Conservation (phyloP, 2,113 vertebrate genomes). For the Tyto alba region DNA sequence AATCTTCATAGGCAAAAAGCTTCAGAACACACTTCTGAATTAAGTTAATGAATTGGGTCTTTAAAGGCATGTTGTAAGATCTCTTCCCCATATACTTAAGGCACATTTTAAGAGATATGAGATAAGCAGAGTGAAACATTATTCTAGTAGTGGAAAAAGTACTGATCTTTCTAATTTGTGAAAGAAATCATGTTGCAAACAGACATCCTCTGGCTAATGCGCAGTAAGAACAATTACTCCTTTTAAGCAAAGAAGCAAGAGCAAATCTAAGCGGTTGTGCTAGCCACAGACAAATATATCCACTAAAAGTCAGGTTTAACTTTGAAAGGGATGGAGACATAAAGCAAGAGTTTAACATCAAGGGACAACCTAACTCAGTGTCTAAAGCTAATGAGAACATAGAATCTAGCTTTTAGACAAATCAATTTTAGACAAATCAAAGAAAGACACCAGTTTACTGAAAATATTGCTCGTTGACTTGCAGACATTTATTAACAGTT, state of each 20-base stretch:
- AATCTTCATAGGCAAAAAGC: background rate
- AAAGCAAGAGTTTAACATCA: background rate
- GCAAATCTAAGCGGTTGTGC: background rate
- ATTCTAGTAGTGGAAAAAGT: background rate
- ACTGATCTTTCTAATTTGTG: background rate
- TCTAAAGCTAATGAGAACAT: background rate
- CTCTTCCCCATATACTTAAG: background rate
- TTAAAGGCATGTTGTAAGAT: background rate
- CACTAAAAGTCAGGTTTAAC: background rate
- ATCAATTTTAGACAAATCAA: slow-evolving; percentile 34
- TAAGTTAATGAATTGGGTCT: background rate
- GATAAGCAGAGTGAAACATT: background rate
- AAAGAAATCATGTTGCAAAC: background rate
- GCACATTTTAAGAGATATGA: background rate
- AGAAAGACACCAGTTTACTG: background rate
- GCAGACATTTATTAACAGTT: background rate
- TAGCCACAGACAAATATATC: background rate
- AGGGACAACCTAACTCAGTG: background rate
- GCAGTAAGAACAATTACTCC: background rate
- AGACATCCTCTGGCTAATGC: background rate
- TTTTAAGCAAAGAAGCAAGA: background rate
- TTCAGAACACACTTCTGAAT: background rate
- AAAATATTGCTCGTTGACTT: background rate
- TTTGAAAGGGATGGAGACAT: background rate
- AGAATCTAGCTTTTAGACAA: background rate